phyloP scores from a whole-genome alignment of 2,113 vertebrate species.

The Hippocampus abdominalis region DNA sequence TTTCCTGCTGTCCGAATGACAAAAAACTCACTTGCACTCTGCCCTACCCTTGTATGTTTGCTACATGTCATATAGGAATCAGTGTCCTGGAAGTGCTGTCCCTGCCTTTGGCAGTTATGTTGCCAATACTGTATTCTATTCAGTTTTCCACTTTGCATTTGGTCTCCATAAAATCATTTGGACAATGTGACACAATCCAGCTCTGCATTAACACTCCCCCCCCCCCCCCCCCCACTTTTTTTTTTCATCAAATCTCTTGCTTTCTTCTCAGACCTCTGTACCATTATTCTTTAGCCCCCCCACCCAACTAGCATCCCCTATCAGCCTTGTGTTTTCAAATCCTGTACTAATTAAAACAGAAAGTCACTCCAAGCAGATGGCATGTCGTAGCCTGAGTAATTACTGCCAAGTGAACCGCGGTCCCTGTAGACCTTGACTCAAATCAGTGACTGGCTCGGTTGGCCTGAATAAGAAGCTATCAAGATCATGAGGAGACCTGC shows the following conservation, averaged over 20 bases:
- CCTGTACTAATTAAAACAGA: constrained; percentile 59
- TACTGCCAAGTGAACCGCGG: constrained; percentile 56
- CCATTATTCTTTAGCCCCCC: constrained; percentile 14
- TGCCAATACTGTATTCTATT: constrained; percentile 28
- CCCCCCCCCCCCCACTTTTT: too few species aligned
- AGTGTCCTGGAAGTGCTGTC: constrained; percentile 19
- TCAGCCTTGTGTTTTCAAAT: constrained; percentile 45
- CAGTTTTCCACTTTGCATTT: constrained; percentile 34
- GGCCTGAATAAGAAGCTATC: constrained; percentile 25
- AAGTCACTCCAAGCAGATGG: constrained; percentile 63
- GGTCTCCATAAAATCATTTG: constrained; percentile 37
- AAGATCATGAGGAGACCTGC: constrained; percentile 16
- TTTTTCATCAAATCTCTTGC: background rate
- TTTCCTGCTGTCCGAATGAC: background rate
- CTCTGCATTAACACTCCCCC: background rate
- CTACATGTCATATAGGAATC: background rate
- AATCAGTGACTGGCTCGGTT: constrained; percentile 29
- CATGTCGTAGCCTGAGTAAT: constrained; percentile 49
- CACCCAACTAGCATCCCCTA: background rate
- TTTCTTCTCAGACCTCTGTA: constrained; percentile 22
- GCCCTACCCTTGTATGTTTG: background rate
- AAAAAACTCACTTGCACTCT: background rate
- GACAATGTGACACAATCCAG: constrained; percentile 28
- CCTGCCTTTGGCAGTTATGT: constrained; percentile 12
- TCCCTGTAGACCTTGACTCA: constrained; percentile 48